phyloP scores from a whole-genome alignment of 2,888 invertebrate genomes.

The Rhingia rostrata region DNA sequence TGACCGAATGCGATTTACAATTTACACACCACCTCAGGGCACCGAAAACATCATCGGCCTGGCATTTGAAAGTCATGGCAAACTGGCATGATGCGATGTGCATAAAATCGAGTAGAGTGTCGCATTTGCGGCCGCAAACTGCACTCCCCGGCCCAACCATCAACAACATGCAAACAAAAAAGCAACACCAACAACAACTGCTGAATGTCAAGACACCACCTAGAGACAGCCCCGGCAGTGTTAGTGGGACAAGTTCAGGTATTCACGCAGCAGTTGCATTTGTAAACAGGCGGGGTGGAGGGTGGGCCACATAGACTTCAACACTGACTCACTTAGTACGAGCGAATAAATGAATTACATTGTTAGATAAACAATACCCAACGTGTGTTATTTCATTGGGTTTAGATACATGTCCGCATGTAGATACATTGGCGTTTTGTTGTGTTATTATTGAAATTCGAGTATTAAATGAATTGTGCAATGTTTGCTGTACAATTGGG shows the following conservation, averaged over 20 bases:
- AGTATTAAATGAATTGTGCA: slow-evolving; percentile 31
- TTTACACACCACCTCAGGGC: neutral
- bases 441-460: slow-evolving; percentile 34
- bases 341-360: slow-evolving; percentile 19
- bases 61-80: slow-evolving; percentile 59
- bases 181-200: slow-evolving; percentile 33
- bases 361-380: slow-evolving; percentile 47
- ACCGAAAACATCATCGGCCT: slow-evolving; percentile 4
- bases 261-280: slow-evolving; percentile 39
- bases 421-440: neutral
- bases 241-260: slow-evolving; percentile 69
- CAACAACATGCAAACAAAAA: slow-evolving; percentile 2
- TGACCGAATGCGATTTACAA: slow-evolving; percentile 1
- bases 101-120: slow-evolving; percentile 25
- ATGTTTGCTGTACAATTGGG: neutral
- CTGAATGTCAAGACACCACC: slow-evolving; percentile 53
- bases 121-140: slow-evolving; percentile 18
- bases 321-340: slow-evolving; percentile 24
- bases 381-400: neutral
- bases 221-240: slow-evolving; percentile 39
- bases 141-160: neutral
- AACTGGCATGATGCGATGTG: slow-evolving; percentile 51
- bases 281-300: neutral
- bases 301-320: neutral
- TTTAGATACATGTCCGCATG: neutral